Percentiles rank a stretch among this genome's conserved stretches.
These are phyloP conservation scores for Euplexia lucipara DNA, from an alignment of 2,888 invertebrate species.

Conservation along the genomic window DNA sequence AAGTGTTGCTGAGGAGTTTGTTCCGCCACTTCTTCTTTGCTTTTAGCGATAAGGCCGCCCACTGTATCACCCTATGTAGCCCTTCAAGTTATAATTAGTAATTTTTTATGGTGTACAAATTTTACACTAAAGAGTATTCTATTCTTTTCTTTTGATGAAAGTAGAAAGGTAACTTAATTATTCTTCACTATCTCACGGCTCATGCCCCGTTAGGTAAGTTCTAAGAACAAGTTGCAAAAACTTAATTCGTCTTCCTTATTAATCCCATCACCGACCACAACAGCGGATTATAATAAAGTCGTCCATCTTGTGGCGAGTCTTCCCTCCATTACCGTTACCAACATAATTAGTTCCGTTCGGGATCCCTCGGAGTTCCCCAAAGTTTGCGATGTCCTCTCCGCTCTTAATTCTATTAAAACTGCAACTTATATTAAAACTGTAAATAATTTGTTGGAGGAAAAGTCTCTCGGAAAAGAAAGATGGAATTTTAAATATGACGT, in stretches of 20 bases:
- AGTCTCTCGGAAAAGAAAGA: not conserved
- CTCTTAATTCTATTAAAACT: constrained; percentile 27
- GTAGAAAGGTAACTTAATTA: not conserved
- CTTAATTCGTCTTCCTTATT: constrained; percentile 13
- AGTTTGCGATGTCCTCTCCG: constrained; percentile 26
- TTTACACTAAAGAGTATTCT: too few species aligned
- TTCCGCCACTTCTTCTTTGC: too few species aligned
- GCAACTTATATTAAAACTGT: constrained; percentile 26
- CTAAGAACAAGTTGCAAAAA: not conserved
- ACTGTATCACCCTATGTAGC: too few species aligned
- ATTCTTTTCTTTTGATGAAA: too few species aligned
- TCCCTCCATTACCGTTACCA: constrained; percentile 37
- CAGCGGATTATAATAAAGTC: constrained; percentile 24
- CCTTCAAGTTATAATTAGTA: too few species aligned
- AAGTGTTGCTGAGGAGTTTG: too few species aligned
- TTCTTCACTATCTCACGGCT: not conserved
- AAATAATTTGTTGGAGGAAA: constrained; percentile 19
- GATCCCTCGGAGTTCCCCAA: constrained; percentile 13
- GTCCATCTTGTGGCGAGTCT: constrained; percentile 26
- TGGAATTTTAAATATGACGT: constrained; percentile 1
- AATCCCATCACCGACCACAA: constrained; percentile 20
- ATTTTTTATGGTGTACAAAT: too few species aligned
- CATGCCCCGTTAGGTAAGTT: not conserved
- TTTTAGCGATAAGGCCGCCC: too few species aligned
- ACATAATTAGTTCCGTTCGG: constrained; percentile 43